Base-by-base conservation (phyloP, 2,888 invertebrate genomes). In the Hedya salicella region DNA sequence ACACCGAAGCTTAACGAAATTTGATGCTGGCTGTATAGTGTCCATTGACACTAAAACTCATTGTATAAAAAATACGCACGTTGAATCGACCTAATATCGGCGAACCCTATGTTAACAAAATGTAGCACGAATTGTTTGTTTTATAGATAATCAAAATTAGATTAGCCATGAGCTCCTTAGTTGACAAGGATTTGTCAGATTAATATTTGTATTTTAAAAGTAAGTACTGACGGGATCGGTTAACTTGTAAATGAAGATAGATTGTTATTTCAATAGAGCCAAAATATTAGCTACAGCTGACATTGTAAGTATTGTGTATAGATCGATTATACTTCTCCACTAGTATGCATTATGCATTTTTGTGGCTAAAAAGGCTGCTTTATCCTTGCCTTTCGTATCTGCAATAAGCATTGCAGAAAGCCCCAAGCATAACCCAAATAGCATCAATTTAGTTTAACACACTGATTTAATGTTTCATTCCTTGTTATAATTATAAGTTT, bases 401-500 rank as follows among this genome's bases (percentile, higher is more conserved):
- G 30, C 30, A 13, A 17, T 25, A 40, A 16, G 49, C 11, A 3
- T 19, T 49, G 50, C 56, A 19, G 39, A 13, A 16, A 16, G 49
- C 32, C 21, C 42, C 57, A 50, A 63, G 11, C 64, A 42, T 17
- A 21, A 36, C 57, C n/a, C 14, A 50, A 30, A 40, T 74, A 73
- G 75, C 73, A 76, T 71, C 73, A 73, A 78, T 74, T 71, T 69
- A 61, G 46, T 59, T 54, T 69, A 63, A 52, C 67, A 68, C 67
- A 69, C 44, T 52, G 65, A 42, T 64, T 50, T 63, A 69, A 71
- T 69, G 56, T 70, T 76, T 77, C 79, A 78, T 79, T 79, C 78
- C 78, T 75, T 77, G 73, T 70, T 75, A 69, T 75, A 73, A 73
- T 14, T 19, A 25, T 60, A 69, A 73, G 73, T 76, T 81, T 80